Evolutionary conservation across 2,888 invertebrate species (phyloP), one percentile per base, ranked within the genome.

Genomic region (Resseliella maxima): DNA sequence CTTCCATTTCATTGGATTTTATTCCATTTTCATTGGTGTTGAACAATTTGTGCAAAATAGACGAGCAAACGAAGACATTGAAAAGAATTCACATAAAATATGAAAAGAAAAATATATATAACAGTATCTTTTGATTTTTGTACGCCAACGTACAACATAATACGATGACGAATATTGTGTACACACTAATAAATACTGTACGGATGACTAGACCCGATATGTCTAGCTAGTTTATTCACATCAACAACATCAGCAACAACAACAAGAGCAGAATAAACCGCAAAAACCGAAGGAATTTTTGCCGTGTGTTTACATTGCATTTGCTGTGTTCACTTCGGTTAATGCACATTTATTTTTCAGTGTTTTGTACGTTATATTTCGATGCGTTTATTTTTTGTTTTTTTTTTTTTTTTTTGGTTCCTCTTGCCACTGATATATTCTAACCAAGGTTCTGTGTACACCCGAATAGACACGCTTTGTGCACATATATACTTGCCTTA

Each of bases 231-330:
- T 10, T 21, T 5, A 54, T n/a, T n/a, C 54, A 54, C 18, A 15
- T 3, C 10, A 15, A 54, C 54, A 54, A 54, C 5, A 54, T 54
- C 54, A n/a, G n/a, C n/a, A n/a, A 54, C 18, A n/a, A 15, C 12
- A 54, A 54, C 18, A 21, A 54, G 18, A 54, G 18, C n/a, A n/a
- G n/a, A n/a, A n/a, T n/a, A n/a, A 83, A 83, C 27, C 72, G 31
- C 72, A 72, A 72, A 38, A 83, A 81, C 81, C 81, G 35, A 18
- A 81, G 36, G 83, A 83, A 83, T 83, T 83, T 38, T 38, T 72
- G n/a, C n/a, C n/a, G n/a, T 24, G 31, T 83, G 38, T 38, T 83
- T 83, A 83, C 38, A 38, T 38, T 83, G 83, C 83, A 83, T 24
- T 38, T 83, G 15, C 83, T n/a, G n/a, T 5, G 38, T 83, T 27